A percentile compares a stretch with the other conserved stretches of the same genome.
Conservation (phyloP, 2,797 vertebrate species). For the Pantherophis alleghaniensis region DNA sequence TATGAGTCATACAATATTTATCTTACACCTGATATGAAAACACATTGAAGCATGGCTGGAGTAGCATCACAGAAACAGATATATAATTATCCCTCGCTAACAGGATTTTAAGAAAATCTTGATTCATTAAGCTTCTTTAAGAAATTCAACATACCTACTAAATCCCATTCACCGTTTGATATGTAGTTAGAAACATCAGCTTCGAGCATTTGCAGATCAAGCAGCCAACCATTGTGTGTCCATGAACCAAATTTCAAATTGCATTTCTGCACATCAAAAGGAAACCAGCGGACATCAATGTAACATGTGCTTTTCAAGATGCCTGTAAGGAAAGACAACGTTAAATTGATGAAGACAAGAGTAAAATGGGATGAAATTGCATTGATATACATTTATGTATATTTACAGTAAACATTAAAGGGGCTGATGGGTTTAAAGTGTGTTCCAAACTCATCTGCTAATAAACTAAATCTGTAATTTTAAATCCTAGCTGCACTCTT, state of each 20-base stretch:
- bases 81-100: background rate
- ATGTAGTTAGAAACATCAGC: slow-evolving; percentile 90
- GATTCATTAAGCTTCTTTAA: background rate
- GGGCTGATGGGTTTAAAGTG: slow-evolving; percentile 1
- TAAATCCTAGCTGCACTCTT: background rate
- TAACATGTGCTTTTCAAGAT: slow-evolving; percentile 84
- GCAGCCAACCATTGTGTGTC: slow-evolving; percentile 89
- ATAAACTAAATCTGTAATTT: background rate
- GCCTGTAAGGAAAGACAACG: background rate
- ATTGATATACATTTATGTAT: background rate
- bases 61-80: background rate
- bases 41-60: background rate
- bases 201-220: slow-evolving; percentile 89
- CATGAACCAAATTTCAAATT: slow-evolving; percentile 93
- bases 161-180: slow-evolving; percentile 91
- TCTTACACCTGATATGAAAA: background rate
- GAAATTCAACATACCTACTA: slow-evolving; percentile 78
- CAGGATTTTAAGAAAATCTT: background rate
- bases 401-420: background rate
- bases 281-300: slow-evolving; percentile 93
- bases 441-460: background rate
- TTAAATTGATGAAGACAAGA: background rate
- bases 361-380: background rate
- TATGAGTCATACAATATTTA: background rate
- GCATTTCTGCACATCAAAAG: slow-evolving; percentile 91